Evolutionary conservation across 1,140 invertebrate genomes (phyloP).

Genomic region (Bombus superbus): DNA sequence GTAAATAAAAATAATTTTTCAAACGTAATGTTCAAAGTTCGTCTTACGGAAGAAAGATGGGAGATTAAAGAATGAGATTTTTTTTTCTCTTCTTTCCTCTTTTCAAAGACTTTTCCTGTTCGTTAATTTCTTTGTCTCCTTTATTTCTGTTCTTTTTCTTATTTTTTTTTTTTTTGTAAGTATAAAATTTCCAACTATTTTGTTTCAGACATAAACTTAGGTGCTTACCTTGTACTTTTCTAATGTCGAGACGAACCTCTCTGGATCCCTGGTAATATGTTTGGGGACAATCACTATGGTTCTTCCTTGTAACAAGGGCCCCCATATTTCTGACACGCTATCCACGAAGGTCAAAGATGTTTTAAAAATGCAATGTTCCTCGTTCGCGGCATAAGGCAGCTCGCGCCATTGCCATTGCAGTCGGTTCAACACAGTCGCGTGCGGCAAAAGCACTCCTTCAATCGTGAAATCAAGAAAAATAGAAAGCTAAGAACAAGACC

Average conservation of each 20-base stretch:
- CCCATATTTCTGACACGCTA: constrained; percentile 93
- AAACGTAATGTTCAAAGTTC: neutral
- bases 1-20: neutral
- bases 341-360: constrained; percentile 95
- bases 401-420: constrained; percentile 92
- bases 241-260: constrained; percentile 87
- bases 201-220: neutral
- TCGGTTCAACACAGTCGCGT: constrained; percentile 90
- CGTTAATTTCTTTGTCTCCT: neutral
- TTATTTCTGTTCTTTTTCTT: neutral
- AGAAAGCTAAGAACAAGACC: neutral
- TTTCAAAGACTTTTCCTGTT: neutral
- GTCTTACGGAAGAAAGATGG: neutral
- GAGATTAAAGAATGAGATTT: neutral
- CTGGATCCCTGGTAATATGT: constrained; percentile 88
- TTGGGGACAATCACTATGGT: constrained; percentile 89
- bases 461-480: neutral
- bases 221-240: constrained; percentile 86
- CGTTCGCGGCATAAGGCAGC: constrained; percentile 87
- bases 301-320: constrained; percentile 88
- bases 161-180: neutral
- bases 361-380: constrained; percentile 91
- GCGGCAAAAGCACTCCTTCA: constrained; percentile 84
- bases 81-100: neutral
- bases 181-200: neutral